phyloP scores from a whole-genome alignment of 2,113 vertebrate species.

The Antechinus stuartii region DNA sequence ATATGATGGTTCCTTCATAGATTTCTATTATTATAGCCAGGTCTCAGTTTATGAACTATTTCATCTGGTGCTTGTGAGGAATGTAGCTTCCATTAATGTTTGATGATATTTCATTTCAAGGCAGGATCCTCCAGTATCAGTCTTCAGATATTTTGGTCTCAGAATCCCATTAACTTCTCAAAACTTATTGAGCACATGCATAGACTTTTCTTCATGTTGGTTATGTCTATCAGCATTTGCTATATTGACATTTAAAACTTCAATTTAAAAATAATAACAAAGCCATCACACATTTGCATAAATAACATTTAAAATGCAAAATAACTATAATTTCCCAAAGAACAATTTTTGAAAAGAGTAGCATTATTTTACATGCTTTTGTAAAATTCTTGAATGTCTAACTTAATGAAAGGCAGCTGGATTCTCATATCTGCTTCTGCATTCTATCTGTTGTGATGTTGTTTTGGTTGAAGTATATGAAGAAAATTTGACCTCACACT shows the following conservation, averaged over 20 bases:
- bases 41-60: background rate
- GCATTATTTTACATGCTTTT: background rate
- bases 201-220: background rate
- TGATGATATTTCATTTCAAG: background rate
- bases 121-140: background rate
- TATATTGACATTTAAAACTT: background rate
- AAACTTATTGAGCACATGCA: background rate
- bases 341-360: background rate
- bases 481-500: background rate
- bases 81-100: background rate
- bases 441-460: background rate
- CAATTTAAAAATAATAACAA: background rate
- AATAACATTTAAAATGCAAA: background rate
- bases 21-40: rapidly evolving
- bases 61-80: background rate
- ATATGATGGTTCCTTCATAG: background rate
- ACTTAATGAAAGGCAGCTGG: background rate
- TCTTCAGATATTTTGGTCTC: background rate
- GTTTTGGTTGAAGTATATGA: background rate
- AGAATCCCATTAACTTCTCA: background rate
- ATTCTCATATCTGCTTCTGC: background rate
- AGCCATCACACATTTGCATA: background rate
- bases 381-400: background rate
- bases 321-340: background rate
- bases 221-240: background rate